Base-by-base conservation (phyloP, 1,140 invertebrate genomes). In the Sesamia nonagrioides region DNA sequence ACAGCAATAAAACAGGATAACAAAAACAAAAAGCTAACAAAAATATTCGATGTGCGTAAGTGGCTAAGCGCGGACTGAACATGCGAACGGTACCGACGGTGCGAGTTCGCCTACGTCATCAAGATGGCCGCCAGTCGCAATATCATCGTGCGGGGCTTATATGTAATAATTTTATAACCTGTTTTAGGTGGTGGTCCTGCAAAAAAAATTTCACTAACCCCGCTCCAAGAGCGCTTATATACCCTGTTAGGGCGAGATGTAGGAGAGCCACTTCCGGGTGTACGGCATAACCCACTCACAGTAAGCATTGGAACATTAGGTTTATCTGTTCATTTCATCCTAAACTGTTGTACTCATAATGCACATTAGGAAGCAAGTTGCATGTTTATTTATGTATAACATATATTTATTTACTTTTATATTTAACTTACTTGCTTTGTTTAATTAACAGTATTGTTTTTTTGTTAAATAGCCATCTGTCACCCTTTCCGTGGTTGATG, bases 161-260 rank as follows among this genome's bases (percentile, higher is more conserved):
- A 40, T n/a, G 37, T 50, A 50, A 50, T n/a, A 0, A 50, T n/a
- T 50, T 2, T 50, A n/a, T n/a, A 50, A 50, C 13, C 1, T 4
- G n/a, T n/a, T 50, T 50, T n/a, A 50, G 45, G 45, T 50, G 45
- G 45, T n/a, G 45, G 45, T n/a, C 45, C 45, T 50, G 45, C 45
- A 50, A 50, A 50, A 50, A 50, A 50, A 50, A 50, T 50, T 50
- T n/a, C 6, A 4, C 15, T 50, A 5, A 50, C 45, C 45, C 45
- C 13, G 5, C 45, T 50, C 45, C 45, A 50, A 50, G 45, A 50
- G 45, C 45, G 45, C 13, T n/a, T 50, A n/a, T 50, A 50, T 6
- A 5, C 45, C 2, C 15, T 50, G n/a, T n/a, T 50, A 15, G 15
- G 15, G 45, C 45, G 15, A 15, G 13, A 50, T 50, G 45, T 50